Base-by-base conservation (phyloP, 2,113 vertebrate genomes). In the Amphiprion ocellaris region DNA sequence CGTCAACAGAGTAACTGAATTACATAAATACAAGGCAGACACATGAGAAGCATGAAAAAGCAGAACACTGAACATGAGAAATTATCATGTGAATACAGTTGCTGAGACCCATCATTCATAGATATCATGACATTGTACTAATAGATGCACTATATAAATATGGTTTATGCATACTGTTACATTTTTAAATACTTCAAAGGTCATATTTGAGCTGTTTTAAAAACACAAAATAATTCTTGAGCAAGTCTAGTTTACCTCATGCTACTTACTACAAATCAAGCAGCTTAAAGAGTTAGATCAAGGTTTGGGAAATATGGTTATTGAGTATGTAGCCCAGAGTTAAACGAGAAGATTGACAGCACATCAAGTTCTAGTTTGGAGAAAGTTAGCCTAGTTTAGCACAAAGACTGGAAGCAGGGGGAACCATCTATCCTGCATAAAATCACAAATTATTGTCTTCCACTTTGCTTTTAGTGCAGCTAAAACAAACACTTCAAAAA, bases 1-100 rank as follows among this genome's bases (percentile, higher is more conserved):
- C 46, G 0, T 81, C 75, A 85, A 69, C 71, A 75, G 59, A 83
- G 26, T 69, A 83, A 82, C 17, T 65, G 60, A 86, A 39, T 82
- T 64, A 88, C 66, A 81, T 84, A 87, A 88, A 91, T 84, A 86
- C 81, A 79, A 83, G 39, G 55, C 85, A 83, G 60, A 71, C 49
- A 71, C 49, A 59, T 33, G 26, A 44, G 24, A 75, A 72, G 10
- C 41, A 28, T 14, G 49, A 65, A 71, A 73, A 54, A 72, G 10
- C 47, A 39, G 3, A 66, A 55, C 56, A 50, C 19, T 30, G 6
- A 10, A 80, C 2, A 17, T 14, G 23, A 82, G 5, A 63, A 24
- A 33, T 37, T 30, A 60, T 19, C 37, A 11, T 6, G 10, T 44
- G 10, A 68, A 16, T 44, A 39, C 4, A 52, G 10, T 10, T 50